Percentiles rank a stretch among this genome's conserved stretches.
phyloP scores from a whole-genome alignment of 1,140 invertebrate genomes.

The Sipha flava region DNA sequence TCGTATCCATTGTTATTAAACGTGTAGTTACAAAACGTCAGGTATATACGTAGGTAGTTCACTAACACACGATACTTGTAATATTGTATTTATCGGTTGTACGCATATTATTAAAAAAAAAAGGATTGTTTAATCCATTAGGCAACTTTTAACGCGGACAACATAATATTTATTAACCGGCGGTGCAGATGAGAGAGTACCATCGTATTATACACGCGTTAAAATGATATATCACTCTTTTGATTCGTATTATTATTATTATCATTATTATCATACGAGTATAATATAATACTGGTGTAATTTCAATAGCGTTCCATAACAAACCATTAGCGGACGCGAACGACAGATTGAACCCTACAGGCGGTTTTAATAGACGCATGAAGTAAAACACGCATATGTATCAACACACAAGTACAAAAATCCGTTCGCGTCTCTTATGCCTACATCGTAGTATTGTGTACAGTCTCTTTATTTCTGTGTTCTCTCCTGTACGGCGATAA shows the following conservation, averaged over 20 bases:
- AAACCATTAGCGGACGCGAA: conserved; percentile 8
- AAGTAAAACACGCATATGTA: neutral
- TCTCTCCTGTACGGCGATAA: neutral
- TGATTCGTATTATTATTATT: neutral
- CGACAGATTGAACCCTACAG: conserved; percentile 5
- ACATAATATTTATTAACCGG: neutral
- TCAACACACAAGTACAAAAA: neutral
- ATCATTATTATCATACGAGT: neutral
- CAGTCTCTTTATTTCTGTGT: no score
- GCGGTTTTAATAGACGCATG: conserved; percentile 7
- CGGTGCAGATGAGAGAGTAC: neutral
- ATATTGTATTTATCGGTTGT: neutral
- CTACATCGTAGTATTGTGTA: no score
- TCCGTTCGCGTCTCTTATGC: neutral
- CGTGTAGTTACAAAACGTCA: no score
- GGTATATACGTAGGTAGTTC: neutral
- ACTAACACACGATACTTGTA: no score
- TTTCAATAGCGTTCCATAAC: conserved; percentile 10
- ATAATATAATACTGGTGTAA: neutral
- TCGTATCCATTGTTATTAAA: no score
- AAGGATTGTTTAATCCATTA: neutral
- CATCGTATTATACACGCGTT: neutral
- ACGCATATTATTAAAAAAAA: neutral
- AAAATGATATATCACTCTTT: conserved; percentile 25
- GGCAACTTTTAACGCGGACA: neutral